phyloP scores from a whole-genome alignment of 2,797 vertebrate genomes.

The Tolypeutes matacus region DNA sequence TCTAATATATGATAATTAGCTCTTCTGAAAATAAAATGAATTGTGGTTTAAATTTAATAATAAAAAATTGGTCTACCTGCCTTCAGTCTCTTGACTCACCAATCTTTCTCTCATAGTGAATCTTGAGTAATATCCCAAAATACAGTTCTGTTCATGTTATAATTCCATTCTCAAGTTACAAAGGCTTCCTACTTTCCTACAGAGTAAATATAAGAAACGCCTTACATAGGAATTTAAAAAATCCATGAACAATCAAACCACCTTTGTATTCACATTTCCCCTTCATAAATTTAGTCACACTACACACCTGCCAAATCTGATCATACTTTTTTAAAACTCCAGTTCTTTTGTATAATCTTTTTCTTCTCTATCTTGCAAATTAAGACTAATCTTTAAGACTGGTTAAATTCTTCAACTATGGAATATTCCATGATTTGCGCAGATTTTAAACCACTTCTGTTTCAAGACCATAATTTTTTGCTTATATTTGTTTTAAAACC shows the following conservation, averaged over 20 bases:
- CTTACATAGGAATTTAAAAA: background rate
- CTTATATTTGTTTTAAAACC: background rate
- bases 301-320: background rate
- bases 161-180: background rate
- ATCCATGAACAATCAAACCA: background rate
- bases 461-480: background rate
- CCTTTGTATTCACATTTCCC: background rate
- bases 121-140: background rate
- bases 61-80: background rate
- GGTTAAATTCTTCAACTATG: background rate
- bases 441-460: background rate
- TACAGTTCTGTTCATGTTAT: background rate
- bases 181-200: background rate
- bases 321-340: background rate
- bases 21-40: background rate
- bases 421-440: background rate
- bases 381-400: background rate
- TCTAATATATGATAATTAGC: background rate
- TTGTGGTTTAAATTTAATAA: background rate
- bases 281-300: background rate
- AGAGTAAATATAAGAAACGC: background rate
- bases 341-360: background rate
- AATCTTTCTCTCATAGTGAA: background rate
- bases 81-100: background rate
- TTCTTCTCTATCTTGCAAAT: background rate